Base-by-base conservation (phyloP, 1,140 invertebrate species). In the Drosophila quadrilineata region DNA sequence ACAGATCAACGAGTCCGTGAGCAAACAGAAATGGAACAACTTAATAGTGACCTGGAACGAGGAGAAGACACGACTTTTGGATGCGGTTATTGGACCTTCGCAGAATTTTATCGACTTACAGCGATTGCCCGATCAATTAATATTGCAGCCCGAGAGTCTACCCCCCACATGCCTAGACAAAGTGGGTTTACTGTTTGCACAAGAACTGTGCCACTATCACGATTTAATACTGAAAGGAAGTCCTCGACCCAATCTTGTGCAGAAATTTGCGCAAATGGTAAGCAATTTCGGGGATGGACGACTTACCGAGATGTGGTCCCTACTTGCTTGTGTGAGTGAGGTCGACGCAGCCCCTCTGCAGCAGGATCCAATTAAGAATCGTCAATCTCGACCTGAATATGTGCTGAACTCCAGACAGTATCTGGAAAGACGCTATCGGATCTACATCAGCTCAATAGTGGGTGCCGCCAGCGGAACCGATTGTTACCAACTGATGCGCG, bases 231-330 rank as follows among this genome's bases (percentile, higher is more conserved):
- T 96, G 0, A 93, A 94, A 86, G 95, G 94, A 22, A 91, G 93
- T 26, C 88, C 90, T 3, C 93, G 94, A 62, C 94, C 94, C 6
- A 94, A 93, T 88, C 90, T 98, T 3, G 93, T 96, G 45, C 93
- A 94, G 38, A 93, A 93, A 53, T 98, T 97, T 88, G 90, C 91
- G 3, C 92, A 93, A 63, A 93, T 94, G 29, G 93, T 94, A 4
- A 92, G 93, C 53, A 93, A 92, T 33, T 93, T 96, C 46, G 94
- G 95, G 88, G 96, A 98, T 91, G 90, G 96, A 92, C 96, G 96
- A 92, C 92, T 97, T 0, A 91, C 93, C 40, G 96, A 98, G 85
- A 93, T 98, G 90, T 98, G 97, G 97, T 93, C 94, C 75, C 95
- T 97, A 79, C 93, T 98, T 0, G 40, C 70, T 4, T 71, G 65